Conservation (phyloP, 1,140 invertebrate genomes). For the Penaeus vannamei region DNA sequence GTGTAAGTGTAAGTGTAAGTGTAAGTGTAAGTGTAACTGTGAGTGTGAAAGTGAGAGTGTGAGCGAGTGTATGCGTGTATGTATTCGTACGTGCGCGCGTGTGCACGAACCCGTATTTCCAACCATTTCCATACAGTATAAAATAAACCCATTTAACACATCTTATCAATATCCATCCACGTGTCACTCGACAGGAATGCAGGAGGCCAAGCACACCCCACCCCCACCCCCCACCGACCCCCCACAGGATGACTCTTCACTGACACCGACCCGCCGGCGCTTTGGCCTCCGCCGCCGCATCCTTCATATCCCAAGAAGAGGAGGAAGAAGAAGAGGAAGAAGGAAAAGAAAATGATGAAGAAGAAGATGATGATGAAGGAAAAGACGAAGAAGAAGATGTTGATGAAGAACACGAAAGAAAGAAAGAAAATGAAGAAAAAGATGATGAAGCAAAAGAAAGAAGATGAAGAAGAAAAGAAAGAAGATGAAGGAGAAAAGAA, state of each 20-base stretch:
- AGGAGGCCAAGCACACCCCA: no score
- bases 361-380: background rate
- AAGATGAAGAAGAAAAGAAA: background rate
- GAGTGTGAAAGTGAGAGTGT: background rate
- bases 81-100: background rate
- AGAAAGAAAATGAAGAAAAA: background rate
- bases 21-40: constrained; percentile 2
- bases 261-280: no score
- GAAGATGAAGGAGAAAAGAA: background rate
- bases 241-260: no score
- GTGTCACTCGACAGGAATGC: no score
- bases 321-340: background rate
- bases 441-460: background rate
- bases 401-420: background rate
- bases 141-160: no score
- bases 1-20: constrained; percentile 24
- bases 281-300: no score
- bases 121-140: no score
- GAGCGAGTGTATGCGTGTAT: background rate
- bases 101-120: no score
- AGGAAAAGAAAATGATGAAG: background rate
- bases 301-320: background rate
- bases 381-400: background rate
- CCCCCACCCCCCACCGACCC: no score
- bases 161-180: no score